Base-by-base conservation (phyloP, 2,797 vertebrate genomes). In the Diglossa cyanea region DNA sequence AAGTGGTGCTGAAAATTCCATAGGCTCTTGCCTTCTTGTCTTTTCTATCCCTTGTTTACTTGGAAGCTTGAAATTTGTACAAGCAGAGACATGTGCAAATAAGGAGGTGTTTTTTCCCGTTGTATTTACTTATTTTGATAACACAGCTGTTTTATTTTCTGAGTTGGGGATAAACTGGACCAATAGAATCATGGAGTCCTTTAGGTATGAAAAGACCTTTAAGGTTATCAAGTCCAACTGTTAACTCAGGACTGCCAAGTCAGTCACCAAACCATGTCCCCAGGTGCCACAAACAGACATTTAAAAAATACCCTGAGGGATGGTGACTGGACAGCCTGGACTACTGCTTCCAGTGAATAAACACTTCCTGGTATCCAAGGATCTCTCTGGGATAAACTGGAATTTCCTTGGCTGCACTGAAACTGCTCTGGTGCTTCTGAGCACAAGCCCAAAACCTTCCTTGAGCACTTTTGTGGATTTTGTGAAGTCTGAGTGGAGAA, bases 271-370 rank as follows among this genome's bases (percentile, higher is more conserved):
- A 17, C 21, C 23, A 4, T 6, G 28, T 55, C 17, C 47, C 24
- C 15, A 26, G 2, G 33, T 6, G 19, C 23, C 31, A 45, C 3
- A 40, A 40, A 33, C 12, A 20, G 4, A 24, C 0, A 1, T 30
- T 33, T 33, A 48, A 61, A 0, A 61, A 66, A 45, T 33, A 13
- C 23, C 8, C 28, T 23, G 30, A 66, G 15, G 9, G 12, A 10
- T 42, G 63, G 19, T 20, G 33, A 31, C n/a, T 40, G 57, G 30
- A 17, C n/a, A 70, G n/a, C 28, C 37, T 6, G 2, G 25, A 25
- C 40, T 19, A 11, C 5, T 35, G 16, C n/a, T 23, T 24, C 6
- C 6, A 20, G 47, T 17, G 68, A 83, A 37, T 42, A 83, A 35
- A 44, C 5, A 10, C 5, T 8, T 61, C 31, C 20, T 25, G 42